phyloP scores from a whole-genome alignment of 1,140 invertebrate genomes.

The Notospermus geniculatus region DNA sequence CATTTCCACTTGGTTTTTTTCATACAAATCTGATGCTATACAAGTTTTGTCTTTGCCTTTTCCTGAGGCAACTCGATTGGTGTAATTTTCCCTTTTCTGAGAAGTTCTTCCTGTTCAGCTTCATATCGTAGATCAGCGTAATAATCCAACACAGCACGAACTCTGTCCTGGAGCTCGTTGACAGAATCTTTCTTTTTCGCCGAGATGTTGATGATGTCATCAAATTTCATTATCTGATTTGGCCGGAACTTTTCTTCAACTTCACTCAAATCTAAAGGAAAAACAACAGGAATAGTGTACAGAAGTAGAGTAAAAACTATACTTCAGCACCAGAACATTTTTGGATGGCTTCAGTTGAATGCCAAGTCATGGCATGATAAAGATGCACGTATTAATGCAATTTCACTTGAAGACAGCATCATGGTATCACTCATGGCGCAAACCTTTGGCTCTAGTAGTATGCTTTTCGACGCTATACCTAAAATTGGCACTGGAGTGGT shows the following conservation, averaged over 20 bases:
- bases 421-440: not conserved
- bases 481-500: too few relatives aligned
- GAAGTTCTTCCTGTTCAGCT: too few relatives aligned
- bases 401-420: not conserved
- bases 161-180: slow-evolving; percentile 33
- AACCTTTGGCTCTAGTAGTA: not conserved
- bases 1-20: too few relatives aligned
- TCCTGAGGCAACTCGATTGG: too few relatives aligned
- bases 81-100: too few relatives aligned
- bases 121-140: slow-evolving; percentile 25
- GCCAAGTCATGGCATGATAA: too few relatives aligned
- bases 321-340: too few relatives aligned
- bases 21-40: slow-evolving; percentile 4
- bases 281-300: slow-evolving; percentile 15
- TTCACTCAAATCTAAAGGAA: slow-evolving; percentile 32
- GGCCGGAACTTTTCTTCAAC: slow-evolving; percentile 69
- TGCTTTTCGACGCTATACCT: too few relatives aligned
- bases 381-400: too few relatives aligned
- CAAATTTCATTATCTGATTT: slow-evolving; percentile 67
- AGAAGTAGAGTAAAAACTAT: not conserved
- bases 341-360: too few relatives aligned
- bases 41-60: too few relatives aligned
- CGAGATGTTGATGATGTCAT: slow-evolving; percentile 58
- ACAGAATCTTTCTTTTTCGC: slow-evolving; percentile 37
- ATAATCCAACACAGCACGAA: slow-evolving; percentile 41